Percentiles rank a stretch among this genome's conserved stretches.
Evolutionary conservation across 2,113 vertebrate genomes (phyloP).

Genomic region (Tyto alba): DNA sequence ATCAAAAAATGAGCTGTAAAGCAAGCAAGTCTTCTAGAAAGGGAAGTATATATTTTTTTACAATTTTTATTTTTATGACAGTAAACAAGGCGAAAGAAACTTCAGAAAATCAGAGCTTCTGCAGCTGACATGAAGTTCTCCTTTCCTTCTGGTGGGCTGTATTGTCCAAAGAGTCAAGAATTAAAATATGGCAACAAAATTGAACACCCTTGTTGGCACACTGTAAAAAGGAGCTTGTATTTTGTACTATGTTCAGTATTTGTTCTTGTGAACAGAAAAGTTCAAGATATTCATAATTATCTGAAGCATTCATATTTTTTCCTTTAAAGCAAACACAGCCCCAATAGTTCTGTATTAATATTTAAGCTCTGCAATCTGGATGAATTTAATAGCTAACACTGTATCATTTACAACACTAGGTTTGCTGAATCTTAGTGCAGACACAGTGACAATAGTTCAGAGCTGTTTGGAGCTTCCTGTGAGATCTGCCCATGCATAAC

Average conservation of each 20-base stretch:
- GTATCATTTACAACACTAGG: background rate
- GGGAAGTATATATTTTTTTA: background rate
- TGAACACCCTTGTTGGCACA: background rate
- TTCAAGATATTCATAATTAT: background rate
- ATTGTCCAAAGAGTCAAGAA: background rate
- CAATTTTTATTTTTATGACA: background rate
- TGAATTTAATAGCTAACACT: background rate
- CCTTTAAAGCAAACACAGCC: background rate
- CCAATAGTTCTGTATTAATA: background rate
- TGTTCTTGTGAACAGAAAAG: background rate
- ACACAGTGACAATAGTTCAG: background rate
- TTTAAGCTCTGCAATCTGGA: background rate
- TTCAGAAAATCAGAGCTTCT: background rate
- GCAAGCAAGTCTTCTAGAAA: background rate
- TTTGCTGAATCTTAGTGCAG: background rate
- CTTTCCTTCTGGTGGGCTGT: background rate
- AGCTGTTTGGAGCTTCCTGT: background rate
- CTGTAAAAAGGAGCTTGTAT: background rate
- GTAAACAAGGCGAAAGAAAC: background rate
- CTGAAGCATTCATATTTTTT: background rate
- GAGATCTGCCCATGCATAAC: background rate
- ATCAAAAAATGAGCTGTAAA: background rate
- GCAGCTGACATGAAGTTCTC: background rate
- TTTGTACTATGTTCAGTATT: background rate
- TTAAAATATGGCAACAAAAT: background rate